Base-by-base conservation (phyloP, 2,888 invertebrate genomes). In the Incurvaria masculella region DNA sequence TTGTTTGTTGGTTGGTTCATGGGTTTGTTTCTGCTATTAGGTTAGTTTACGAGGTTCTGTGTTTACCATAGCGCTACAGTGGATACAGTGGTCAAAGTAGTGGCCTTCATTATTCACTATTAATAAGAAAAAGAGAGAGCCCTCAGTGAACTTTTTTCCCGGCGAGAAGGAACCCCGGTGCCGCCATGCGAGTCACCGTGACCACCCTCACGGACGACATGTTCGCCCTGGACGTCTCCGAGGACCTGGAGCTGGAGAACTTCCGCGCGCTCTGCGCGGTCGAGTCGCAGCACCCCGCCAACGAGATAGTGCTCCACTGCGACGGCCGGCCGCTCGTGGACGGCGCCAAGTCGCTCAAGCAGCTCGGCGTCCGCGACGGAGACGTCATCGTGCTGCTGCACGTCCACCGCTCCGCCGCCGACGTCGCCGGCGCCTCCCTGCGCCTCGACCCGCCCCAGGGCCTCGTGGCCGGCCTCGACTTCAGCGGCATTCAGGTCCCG, bases 261-360 rank as follows among this genome's bases (percentile, higher is more conserved):
- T 94, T 97, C 63, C 96, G 95, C 73, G 92, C 92, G 2, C 89
- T 94, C 62, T 94, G 94, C 72, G 92, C 93, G 72, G 88, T 91
- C 49, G 94, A 95, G 74, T 88, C 91, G 33, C 91, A 91, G 21
- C 86, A 88, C 64, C 89, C 89, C 51, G 87, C 88, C 1, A 81
- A 81, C 51, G 89, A 95, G 66, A 91, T 95, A 55, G 83, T 88
- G 38, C 84, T 97, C 53, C 85, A 91, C 45, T 92, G 89, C 69
- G 92, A 95, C 72, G 96, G 96, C 16, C 83, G 83, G 58, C 94
- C 92, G 2, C 78, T 97, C 52, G 78, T 87, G 61, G 94, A 95
- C 57, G 87, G 92, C 60, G 89, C 90, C 64, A 89, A 87, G 60
- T 86, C 93, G 1, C 66, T 97, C 48, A 88, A 88, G 64, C 85